Conservation (phyloP, 2,888 invertebrate species). For the Hemaris fuciformis region DNA sequence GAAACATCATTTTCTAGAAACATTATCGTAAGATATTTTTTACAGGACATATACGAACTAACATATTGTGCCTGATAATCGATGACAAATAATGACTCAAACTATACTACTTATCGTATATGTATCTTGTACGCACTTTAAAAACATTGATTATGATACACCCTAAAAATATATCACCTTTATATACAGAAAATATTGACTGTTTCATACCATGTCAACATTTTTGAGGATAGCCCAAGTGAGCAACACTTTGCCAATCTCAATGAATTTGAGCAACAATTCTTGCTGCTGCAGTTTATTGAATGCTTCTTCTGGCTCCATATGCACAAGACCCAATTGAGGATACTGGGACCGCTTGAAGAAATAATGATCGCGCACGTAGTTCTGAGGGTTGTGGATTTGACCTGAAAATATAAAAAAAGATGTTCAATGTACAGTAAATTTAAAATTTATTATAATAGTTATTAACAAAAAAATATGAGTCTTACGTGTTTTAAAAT, state of each 20-base stretch:
- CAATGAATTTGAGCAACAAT: conserved; percentile 95
- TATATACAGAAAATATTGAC: not conserved
- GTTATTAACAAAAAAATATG: no score
- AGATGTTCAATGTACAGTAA: not conserved
- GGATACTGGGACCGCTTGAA: conserved; percentile 99
- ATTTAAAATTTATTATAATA: no score
- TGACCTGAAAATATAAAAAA: conserved; percentile 84
- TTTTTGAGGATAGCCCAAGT: conserved; percentile 96
- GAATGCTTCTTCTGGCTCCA: conserved; percentile 96
- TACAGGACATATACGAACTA: not conserved
- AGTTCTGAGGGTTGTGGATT: conserved; percentile 97
- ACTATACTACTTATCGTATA: not conserved
- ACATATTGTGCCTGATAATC: no score
- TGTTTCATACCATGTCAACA: conserved; percentile 88
- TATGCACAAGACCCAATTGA: conserved; percentile 94
- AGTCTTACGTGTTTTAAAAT: conserved; percentile 98
- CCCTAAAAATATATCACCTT: no score
- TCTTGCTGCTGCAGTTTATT: conserved; percentile 95
- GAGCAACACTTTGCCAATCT: conserved; percentile 96
- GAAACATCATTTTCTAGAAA: conserved; percentile 15
- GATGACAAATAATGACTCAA: not conserved
- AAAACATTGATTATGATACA: no score
- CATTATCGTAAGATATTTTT: not conserved
- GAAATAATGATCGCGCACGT: conserved; percentile 97
- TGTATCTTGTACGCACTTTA: not conserved